These are phyloP conservation scores for Willowsia nigromaculata DNA, from an alignment of 2,888 invertebrate genomes.

Conservation along the genomic window DNA sequence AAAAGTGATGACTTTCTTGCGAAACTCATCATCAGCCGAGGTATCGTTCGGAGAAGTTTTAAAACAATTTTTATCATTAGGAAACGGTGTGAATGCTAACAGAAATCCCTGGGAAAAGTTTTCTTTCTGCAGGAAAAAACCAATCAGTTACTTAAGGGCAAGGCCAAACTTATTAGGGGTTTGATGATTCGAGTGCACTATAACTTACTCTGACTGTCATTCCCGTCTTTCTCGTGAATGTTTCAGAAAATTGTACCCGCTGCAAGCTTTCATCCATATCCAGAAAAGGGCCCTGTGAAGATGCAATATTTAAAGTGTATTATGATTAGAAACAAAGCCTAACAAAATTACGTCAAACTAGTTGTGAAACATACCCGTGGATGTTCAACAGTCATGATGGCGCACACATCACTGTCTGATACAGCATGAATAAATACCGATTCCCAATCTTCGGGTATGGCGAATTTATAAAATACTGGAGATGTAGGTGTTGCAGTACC, in stretches of 20 bases:
- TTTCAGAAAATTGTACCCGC: constrained; percentile 80
- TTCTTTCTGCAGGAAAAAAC: constrained; percentile 79
- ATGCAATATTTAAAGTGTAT: not conserved
- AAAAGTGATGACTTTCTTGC: constrained; percentile 44
- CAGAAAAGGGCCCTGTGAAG: constrained; percentile 81
- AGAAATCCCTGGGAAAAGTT: constrained; percentile 80
- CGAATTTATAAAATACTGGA: constrained; percentile 48
- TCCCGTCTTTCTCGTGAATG: constrained; percentile 81
- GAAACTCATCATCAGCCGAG: constrained; percentile 73
- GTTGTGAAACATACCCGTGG: constrained; percentile 31
- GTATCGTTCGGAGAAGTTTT: constrained; percentile 72
- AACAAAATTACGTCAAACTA: not conserved
- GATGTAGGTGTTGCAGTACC: constrained; percentile 22
- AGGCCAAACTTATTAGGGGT: too few species aligned
- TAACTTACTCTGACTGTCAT: constrained; percentile 80
- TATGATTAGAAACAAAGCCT: not conserved
- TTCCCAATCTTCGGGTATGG: not conserved
- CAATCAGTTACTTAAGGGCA: too few species aligned
- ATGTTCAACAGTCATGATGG: constrained; percentile 35
- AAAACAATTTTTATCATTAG: constrained; percentile 80
- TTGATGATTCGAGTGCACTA: too few species aligned
- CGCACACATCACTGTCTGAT: constrained; percentile 39
- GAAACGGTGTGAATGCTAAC: constrained; percentile 81
- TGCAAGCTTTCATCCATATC: constrained; percentile 81
- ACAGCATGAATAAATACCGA: constrained; percentile 46